Evolutionary conservation across 2,113 vertebrate species (phyloP).

Genomic region (Antigone vipio): DNA sequence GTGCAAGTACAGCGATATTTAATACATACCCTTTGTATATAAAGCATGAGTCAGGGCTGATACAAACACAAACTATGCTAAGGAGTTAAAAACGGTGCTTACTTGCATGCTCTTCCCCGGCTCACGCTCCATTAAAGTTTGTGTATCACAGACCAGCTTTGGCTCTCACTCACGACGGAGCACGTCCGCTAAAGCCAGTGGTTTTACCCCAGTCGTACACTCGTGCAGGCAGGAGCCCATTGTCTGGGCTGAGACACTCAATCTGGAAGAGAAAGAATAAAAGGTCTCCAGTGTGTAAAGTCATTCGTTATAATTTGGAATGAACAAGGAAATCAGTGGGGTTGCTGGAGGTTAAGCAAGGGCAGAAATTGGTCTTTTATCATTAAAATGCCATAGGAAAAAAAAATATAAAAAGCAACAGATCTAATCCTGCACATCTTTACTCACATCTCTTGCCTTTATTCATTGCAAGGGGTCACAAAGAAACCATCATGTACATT

Average conservation of each 20-base stretch:
- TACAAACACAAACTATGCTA: neutral
- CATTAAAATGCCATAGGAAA: constrained; percentile 24
- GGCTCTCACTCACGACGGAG: neutral
- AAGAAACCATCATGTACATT: neutral
- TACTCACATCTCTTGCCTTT: neutral
- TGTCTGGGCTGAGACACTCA: constrained; percentile 38
- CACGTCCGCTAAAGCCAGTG: neutral
- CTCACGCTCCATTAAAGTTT: neutral
- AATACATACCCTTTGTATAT: neutral
- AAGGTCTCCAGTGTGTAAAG: constrained; percentile 34
- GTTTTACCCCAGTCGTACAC: constrained; percentile 1
- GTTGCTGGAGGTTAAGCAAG: constrained; percentile 52
- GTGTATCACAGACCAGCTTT: neutral
- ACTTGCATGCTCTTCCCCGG: neutral
- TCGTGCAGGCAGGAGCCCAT: constrained; percentile 43
- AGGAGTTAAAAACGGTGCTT: constrained; percentile 27
- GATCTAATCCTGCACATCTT: neutral
- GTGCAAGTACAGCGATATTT: constrained; percentile 33
- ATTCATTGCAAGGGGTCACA: neutral
- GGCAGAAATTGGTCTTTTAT: constrained; percentile 58
- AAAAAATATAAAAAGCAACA: neutral
- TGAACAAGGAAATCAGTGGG: constrained; percentile 37
- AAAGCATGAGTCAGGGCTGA: constrained; percentile 22
- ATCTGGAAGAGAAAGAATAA: constrained; percentile 54
- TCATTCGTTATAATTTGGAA: constrained; percentile 54